These are phyloP conservation scores for Standfussiana lucernea DNA, from an alignment of 2,888 invertebrate genomes.

Conservation along the genomic window DNA sequence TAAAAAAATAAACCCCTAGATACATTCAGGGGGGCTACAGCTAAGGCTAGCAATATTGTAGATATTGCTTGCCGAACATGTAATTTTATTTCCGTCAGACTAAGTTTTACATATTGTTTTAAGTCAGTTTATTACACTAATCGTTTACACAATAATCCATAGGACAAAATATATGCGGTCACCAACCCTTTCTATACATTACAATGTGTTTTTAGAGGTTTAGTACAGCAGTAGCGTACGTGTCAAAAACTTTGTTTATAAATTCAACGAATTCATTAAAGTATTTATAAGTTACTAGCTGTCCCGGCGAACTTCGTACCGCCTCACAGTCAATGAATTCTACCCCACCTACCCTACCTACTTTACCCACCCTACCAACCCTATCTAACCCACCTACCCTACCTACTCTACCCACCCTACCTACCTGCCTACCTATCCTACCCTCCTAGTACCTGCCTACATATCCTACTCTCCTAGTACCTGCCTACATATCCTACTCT, in stretches of 20 bases:
- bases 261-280: neutral
- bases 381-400: no score
- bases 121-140: conserved; percentile 21
- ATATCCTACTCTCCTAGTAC: no score
- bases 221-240: neutral
- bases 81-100: neutral
- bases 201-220: neutral
- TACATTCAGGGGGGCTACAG: neutral
- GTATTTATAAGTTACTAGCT: no score
- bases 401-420: no score
- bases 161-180: conserved; percentile 9
- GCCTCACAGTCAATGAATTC: no score
- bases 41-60: no score
- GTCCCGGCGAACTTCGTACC: no score
- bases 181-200: neutral
- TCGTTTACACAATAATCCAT: neutral
- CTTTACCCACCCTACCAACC: no score
- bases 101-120: neutral
- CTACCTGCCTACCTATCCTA: no score
- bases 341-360: no score
- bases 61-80: neutral
- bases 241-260: neutral
- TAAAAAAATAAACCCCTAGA: neutral
- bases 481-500: no score
- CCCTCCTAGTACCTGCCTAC: no score